These are phyloP conservation scores for Portevinia maculata DNA, from an alignment of 2,888 invertebrate genomes.

Conservation along the genomic window DNA sequence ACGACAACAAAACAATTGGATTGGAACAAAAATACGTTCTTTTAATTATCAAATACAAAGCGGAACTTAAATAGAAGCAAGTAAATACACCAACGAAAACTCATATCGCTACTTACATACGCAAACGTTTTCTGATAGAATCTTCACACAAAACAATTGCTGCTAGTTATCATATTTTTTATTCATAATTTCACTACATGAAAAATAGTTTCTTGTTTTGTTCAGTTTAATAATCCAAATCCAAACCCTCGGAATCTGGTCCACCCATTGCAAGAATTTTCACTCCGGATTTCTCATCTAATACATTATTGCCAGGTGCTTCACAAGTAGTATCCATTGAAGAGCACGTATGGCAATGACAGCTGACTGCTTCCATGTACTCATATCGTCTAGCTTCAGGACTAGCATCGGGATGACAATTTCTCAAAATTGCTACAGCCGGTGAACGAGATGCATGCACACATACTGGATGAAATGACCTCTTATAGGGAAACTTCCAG, in stretches of 20 bases:
- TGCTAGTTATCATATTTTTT: slow-evolving; percentile 40
- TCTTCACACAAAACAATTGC: slow-evolving; percentile 1
- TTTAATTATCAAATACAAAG: too few relatives aligned
- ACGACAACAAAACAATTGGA: too few relatives aligned
- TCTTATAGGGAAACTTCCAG: slow-evolving; percentile 94
- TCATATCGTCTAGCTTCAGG: slow-evolving; percentile 88
- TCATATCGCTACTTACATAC: too few relatives aligned
- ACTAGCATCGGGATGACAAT: slow-evolving; percentile 90
- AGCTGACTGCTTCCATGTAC: slow-evolving; percentile 90
- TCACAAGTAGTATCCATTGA: slow-evolving; percentile 89
- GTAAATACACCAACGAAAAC: too few relatives aligned
- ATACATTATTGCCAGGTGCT: slow-evolving; percentile 83
- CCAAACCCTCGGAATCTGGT: slow-evolving; percentile 79
- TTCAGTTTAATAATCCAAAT: slow-evolving; percentile 80
- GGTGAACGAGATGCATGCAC: slow-evolving; percentile 88
- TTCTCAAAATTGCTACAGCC: slow-evolving; percentile 86
- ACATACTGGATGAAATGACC: slow-evolving; percentile 93
- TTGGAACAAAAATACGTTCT: too few relatives aligned
- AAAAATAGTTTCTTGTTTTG: not conserved
- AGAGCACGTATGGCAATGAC: slow-evolving; percentile 89
- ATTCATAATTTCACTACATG: slow-evolving; percentile 42
- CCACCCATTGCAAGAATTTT: slow-evolving; percentile 80
- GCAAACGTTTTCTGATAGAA: not conserved
- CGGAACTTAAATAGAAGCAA: too few relatives aligned
- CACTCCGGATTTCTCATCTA: slow-evolving; percentile 79